phyloP scores from a whole-genome alignment of 2,113 vertebrate species.

The Himantopus leucocephalus region DNA sequence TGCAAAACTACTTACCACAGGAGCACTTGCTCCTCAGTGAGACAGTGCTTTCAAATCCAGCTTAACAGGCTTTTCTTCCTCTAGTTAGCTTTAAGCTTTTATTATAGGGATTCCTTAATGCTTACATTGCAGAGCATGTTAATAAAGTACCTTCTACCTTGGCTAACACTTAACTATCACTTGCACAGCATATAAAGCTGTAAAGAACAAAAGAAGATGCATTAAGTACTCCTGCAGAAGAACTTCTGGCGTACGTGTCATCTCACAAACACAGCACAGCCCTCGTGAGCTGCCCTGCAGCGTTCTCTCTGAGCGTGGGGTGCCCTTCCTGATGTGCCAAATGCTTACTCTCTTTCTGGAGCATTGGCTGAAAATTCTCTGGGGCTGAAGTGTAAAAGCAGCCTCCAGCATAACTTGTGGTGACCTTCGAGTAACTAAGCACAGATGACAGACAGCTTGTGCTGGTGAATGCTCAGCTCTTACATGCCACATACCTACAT shows the following conservation, averaged over 20 bases:
- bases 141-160: neutral
- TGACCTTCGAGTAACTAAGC: neutral
- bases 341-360: neutral
- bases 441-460: neutral
- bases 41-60: constrained; percentile 15
- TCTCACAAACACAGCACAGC: neutral
- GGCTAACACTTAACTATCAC: neutral
- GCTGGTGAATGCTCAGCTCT: neutral
- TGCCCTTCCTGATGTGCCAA: neutral
- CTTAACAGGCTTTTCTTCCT: constrained; percentile 41
- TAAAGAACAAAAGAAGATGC: neutral
- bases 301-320: neutral
- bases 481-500: neutral
- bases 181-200: neutral
- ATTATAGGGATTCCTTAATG: constrained; percentile 9
- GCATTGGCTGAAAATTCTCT: neutral
- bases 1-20: neutral
- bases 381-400: neutral
- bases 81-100: constrained; percentile 32
- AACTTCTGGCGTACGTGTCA: neutral
- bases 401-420: neutral
- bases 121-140: neutral
- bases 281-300: neutral
- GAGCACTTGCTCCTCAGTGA: neutral
- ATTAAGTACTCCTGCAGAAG: neutral